A percentile compares a stretch with the other conserved stretches of the same genome.
phyloP scores from a whole-genome alignment of 2,888 invertebrate genomes.

The Electrophaes corylata region DNA sequence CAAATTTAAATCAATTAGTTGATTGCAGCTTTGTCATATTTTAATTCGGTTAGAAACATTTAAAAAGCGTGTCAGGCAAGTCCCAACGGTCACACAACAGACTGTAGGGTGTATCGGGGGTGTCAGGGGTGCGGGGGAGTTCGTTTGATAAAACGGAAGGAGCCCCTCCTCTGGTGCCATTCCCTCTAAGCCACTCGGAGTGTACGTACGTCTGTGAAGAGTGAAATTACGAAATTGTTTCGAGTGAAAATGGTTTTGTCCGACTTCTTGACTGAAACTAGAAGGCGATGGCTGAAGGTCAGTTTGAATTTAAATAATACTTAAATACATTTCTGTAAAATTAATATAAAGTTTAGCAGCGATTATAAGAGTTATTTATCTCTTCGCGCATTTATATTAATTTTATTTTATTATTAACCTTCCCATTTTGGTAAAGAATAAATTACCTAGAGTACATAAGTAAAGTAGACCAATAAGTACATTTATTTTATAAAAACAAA shows the following conservation, averaged over 20 bases:
- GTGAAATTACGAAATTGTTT: conserved; percentile 21
- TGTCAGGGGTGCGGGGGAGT: conserved; percentile 37
- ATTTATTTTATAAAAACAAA: too few relatives aligned
- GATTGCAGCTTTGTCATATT: conserved; percentile 37
- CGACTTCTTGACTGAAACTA: conserved; percentile 75
- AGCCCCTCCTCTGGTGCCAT: conserved; percentile 51
- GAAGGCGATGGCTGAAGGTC: conserved; percentile 77
- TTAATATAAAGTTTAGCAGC: background rate
- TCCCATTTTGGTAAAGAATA: too few relatives aligned
- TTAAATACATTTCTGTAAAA: background rate
- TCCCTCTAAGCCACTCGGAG: conserved; percentile 51
- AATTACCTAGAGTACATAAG: too few relatives aligned
- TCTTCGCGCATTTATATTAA: too few relatives aligned
- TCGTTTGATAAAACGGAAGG: conserved; percentile 35
- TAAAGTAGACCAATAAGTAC: too few relatives aligned
- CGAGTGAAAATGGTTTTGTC: conserved; percentile 68
- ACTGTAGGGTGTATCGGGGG: conserved; percentile 13
- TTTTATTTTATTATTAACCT: too few relatives aligned
- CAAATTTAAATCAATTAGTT: conserved; percentile 34
- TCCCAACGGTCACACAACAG: conserved; percentile 24
- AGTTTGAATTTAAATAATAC: conserved; percentile 26
- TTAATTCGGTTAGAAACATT: conserved; percentile 30
- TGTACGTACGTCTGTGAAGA: conserved; percentile 46
- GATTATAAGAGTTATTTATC: background rate
- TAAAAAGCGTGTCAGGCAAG: conserved; percentile 25